phyloP scores from a whole-genome alignment of 1,140 invertebrate species.

The Nasonia vitripennis region DNA sequence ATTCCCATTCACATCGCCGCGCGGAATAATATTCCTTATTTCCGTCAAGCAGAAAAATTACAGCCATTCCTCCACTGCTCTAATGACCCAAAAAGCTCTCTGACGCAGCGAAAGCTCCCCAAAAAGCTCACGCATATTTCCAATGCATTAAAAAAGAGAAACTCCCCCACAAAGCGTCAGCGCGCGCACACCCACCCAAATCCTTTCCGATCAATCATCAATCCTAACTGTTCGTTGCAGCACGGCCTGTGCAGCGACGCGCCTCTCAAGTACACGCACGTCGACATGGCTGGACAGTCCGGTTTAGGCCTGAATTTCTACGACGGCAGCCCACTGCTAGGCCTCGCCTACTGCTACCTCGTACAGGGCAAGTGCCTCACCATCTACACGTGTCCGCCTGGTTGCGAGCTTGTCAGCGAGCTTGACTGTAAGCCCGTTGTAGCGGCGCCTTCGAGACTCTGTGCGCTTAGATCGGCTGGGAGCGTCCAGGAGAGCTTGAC shows the following conservation, averaged over 20 bases:
- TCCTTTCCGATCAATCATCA: constrained; percentile 2
- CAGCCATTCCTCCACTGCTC: too few relatives aligned
- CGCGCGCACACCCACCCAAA: neutral
- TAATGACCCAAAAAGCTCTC: too few relatives aligned
- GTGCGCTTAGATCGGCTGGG: neutral
- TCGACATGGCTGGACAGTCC: constrained; percentile 64
- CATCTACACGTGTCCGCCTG: constrained; percentile 57
- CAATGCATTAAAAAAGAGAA: neutral
- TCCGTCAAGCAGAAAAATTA: too few relatives aligned
- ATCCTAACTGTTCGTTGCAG: constrained; percentile 56
- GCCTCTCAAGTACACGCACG: constrained; percentile 70
- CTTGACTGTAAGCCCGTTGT: constrained; percentile 61
- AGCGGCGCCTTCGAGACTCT: neutral
- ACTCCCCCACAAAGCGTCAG: neutral
- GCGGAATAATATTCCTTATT: too few relatives aligned
- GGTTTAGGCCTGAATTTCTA: constrained; percentile 56
- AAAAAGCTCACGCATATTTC: neutral
- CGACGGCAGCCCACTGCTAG: constrained; percentile 65
- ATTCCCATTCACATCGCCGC: too few relatives aligned
- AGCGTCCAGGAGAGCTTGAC: neutral
- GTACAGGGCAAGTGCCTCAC: constrained; percentile 69
- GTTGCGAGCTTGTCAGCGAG: constrained; percentile 56
- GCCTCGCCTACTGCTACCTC: constrained; percentile 67
- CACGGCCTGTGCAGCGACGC: constrained; percentile 66
- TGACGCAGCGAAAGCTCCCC: too few relatives aligned